phyloP scores from a whole-genome alignment of 2,113 vertebrate species.

The Ursus arctos region DNA sequence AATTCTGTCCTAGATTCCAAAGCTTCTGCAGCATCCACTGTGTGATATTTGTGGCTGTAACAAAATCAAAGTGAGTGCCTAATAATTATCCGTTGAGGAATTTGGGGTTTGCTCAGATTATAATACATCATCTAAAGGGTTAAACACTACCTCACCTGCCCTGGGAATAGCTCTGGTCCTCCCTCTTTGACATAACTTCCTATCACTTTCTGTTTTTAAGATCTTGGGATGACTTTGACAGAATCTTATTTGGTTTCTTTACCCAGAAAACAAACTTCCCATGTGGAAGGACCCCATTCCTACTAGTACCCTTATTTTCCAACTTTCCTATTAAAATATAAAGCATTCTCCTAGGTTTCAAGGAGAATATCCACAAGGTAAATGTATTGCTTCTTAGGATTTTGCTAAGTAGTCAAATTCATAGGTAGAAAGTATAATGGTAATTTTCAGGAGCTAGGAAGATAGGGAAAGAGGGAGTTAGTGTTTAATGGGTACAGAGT shows the following conservation, averaged over 20 bases:
- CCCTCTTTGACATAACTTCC: neutral
- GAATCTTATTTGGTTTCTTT: neutral
- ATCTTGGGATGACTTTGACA: neutral
- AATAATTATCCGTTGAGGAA: too few species aligned
- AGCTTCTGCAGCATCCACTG: too few species aligned
- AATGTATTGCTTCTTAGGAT: neutral
- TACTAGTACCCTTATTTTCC: neutral
- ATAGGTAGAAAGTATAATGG: neutral
- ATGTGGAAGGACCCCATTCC: neutral
- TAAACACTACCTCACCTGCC: fast-evolving
- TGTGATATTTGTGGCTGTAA: neutral
- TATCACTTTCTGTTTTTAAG: neutral
- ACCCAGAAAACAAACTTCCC: neutral
- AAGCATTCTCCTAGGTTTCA: neutral
- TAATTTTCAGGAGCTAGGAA: neutral
- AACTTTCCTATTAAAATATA: neutral
- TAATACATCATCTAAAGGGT: fast-evolving
- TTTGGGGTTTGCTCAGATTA: neutral
- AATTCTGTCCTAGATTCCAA: neutral
- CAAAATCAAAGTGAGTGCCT: neutral
- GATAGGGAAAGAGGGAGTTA: neutral
- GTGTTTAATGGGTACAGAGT: neutral
- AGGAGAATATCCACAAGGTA: neutral
- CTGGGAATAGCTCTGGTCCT: fast-evolving
- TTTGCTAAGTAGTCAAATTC: neutral